Evolutionary conservation across 1,140 invertebrate genomes (phyloP).

Genomic region (Drosophila ananassae): DNA sequence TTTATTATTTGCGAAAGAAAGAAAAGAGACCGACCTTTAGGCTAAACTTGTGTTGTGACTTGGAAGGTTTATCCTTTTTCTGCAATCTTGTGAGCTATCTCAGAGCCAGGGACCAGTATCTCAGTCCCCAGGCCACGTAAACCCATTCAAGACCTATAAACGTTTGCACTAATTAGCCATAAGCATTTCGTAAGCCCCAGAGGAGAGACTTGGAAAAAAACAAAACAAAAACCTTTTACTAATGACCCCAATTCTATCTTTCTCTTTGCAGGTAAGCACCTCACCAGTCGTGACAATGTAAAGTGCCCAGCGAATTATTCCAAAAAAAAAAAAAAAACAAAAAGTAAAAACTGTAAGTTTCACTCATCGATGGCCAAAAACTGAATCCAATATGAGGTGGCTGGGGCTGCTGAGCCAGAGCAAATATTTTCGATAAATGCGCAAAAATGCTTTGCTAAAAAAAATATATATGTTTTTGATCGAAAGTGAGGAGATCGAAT

Average conservation of each 20-base stretch:
- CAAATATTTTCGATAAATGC: slow-evolving; percentile 62
- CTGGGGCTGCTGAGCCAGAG: slow-evolving; percentile 42
- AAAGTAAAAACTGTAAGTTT: slow-evolving; percentile 73
- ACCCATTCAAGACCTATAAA: slow-evolving; percentile 41
- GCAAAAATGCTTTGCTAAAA: no score
- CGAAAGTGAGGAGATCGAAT: not conserved
- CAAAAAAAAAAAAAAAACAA: slow-evolving; percentile 19
- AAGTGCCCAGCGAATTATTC: slow-evolving; percentile 47
- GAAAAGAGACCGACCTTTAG: not conserved
- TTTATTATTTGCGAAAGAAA: not conserved
- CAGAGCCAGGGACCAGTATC: no score
- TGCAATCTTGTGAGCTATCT: not conserved
- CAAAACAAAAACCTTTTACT: slow-evolving; percentile 56
- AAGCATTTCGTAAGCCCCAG: slow-evolving; percentile 22
- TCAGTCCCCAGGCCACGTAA: slow-evolving; percentile 3
- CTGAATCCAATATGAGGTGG: slow-evolving; percentile 46
- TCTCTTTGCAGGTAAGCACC: slow-evolving; percentile 76
- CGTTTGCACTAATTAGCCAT: slow-evolving; percentile 50
- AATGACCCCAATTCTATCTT: slow-evolving; percentile 73
- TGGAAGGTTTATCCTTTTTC: slow-evolving; percentile 4
- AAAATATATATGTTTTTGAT: not conserved
- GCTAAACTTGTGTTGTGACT: not conserved
- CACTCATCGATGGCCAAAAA: slow-evolving; percentile 59
- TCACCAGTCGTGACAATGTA: slow-evolving; percentile 65
- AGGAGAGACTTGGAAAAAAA: slow-evolving; percentile 36